Conservation (phyloP, 2,888 invertebrate genomes). For the Liodrosophila aerea region DNA sequence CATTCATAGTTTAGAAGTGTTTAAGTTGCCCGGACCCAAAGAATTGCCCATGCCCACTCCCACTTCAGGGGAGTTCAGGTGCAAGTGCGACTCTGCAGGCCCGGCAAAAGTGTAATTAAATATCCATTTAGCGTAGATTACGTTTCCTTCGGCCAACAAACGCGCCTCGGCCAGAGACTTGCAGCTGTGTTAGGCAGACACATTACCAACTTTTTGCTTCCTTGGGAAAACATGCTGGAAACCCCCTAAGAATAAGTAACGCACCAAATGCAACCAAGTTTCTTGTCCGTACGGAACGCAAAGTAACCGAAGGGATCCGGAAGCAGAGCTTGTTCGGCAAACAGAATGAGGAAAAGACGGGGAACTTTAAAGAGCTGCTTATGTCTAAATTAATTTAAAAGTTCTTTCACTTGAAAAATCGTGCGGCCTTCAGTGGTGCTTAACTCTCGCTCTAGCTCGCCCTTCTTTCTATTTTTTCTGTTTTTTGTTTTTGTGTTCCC, state of each 20-base stretch:
- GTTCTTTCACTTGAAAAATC: conserved; percentile 75
- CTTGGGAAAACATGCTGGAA: conserved; percentile 26
- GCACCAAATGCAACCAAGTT: conserved; percentile 31
- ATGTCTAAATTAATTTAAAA: conserved; percentile 77
- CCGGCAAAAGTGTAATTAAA: conserved; percentile 68
- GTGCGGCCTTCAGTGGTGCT: conserved; percentile 32
- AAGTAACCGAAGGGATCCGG: too few species aligned
- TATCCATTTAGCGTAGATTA: conserved; percentile 77
- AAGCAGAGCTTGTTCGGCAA: too few species aligned
- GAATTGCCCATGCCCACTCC: too few species aligned
- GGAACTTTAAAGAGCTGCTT: conserved; percentile 71
- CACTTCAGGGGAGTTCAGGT: not conserved
- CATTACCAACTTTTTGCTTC: conserved; percentile 43
- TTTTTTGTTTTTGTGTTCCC: too few species aligned
- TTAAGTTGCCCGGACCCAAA: too few species aligned
- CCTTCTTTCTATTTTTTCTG: not conserved
- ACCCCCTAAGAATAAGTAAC: conserved; percentile 38
- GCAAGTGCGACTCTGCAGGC: conserved; percentile 3
- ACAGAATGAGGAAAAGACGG: not conserved
- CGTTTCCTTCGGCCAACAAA: conserved; percentile 61
- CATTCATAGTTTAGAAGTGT: conserved; percentile 39
- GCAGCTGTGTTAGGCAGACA: conserved; percentile 61
- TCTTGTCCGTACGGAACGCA: not conserved
- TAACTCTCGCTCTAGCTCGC: conserved; percentile 6
- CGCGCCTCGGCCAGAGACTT: conserved; percentile 30